Conservation (phyloP, 2,113 vertebrate genomes). For the Anarhynchus alexandrinus region DNA sequence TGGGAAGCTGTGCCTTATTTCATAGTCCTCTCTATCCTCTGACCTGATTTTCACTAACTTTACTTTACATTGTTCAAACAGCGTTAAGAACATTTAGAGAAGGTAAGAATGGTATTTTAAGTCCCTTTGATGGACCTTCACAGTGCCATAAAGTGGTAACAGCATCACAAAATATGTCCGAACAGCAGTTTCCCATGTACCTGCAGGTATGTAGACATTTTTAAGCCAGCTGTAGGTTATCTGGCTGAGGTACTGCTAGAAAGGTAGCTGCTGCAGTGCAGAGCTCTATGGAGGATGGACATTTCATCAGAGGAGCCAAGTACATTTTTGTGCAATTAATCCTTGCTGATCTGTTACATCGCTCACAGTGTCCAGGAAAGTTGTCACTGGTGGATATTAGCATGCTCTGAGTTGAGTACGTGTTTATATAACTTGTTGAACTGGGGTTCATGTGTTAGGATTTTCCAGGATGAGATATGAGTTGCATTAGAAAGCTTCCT, state of each 20-base stretch:
- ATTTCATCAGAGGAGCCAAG: neutral
- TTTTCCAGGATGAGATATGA: neutral
- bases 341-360: neutral
- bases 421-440: neutral
- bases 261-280: neutral
- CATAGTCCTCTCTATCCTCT: neutral
- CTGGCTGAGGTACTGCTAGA: neutral
- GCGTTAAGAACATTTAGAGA: neutral
- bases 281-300: neutral
- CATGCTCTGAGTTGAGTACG: neutral
- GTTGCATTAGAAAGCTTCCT: neutral
- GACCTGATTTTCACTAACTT: neutral
- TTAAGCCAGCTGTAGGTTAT: neutral
- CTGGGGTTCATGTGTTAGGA: neutral
- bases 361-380: neutral
- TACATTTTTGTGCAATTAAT: neutral
- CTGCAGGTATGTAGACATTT: neutral
- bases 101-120: neutral
- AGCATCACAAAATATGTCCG: neutral
- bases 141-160: neutral
- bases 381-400: neutral
- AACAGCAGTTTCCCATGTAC: neutral
- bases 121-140: neutral
- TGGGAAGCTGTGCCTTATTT: neutral
- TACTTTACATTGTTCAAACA: neutral